Conservation (phyloP, 2,797 vertebrate genomes). For the Dendrocincla fuliginosa region DNA sequence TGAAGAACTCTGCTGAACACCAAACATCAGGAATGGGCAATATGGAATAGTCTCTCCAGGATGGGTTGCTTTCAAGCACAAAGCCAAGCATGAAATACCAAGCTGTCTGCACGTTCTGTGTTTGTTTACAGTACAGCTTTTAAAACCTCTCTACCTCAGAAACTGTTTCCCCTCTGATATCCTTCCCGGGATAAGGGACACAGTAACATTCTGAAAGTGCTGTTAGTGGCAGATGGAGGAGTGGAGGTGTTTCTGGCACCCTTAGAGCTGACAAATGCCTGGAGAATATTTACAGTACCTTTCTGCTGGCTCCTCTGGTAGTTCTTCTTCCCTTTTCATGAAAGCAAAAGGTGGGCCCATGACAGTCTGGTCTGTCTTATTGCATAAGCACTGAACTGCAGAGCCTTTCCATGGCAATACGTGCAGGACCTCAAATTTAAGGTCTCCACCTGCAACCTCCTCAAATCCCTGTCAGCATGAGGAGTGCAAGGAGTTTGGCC, state of each 20-base stretch:
- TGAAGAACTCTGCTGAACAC: not conserved
- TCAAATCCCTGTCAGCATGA: not conserved
- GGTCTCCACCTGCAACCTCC: not conserved
- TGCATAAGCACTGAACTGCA: not conserved
- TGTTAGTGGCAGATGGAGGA: not conserved
- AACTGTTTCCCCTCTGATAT: not conserved
- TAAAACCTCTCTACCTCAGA: not conserved
- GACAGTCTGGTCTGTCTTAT: not conserved
- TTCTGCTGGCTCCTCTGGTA: not conserved
- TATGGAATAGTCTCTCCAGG: not conserved
- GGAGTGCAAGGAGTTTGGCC: not conserved
- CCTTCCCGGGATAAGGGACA: not conserved
- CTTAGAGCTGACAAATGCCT: not conserved
- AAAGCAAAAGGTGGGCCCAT: not conserved
- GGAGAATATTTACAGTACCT: not conserved
- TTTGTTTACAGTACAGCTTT: not conserved
- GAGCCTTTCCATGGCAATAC: not conserved
- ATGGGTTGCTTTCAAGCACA: not conserved
- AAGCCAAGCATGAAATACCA: not conserved
- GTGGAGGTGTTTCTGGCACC: constrained; percentile 7
- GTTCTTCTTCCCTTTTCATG: not conserved
- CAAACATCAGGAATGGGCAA: not conserved
- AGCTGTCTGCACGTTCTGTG: not conserved
- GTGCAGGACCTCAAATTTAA: not conserved
- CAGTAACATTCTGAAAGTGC: not conserved